Evolutionary conservation across 2,113 vertebrate species (phyloP), one percentile per base, ranked within the genome.

Genomic region (Dipodomys stephensi): DNA sequence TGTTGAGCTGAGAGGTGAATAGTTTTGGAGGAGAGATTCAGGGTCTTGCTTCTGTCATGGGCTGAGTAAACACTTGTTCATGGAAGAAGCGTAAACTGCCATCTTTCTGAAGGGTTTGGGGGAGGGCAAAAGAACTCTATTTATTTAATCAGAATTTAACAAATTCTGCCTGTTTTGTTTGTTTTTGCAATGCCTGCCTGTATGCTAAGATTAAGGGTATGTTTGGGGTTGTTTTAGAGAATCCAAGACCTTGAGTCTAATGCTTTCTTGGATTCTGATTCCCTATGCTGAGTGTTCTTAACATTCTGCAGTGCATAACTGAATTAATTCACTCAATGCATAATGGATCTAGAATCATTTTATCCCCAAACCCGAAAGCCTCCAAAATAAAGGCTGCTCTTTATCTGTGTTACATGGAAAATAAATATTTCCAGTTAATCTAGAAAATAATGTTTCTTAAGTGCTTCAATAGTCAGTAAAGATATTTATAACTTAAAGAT

Each of bases 31-130:
- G 72, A 84, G 84, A 49, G 71, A 39, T 60, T 79, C 79, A 76
- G 28, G 65, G 90, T 83, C 79, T 88, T 20, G 16, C 68, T 92
- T 94, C 83, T 94, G 20, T 77, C 62, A 88, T 39, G 30, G 46
- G 57, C 44, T 68, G 16, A 57, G 32, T 73, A 1, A 87, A 92
- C 82, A 77, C 67, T 82, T 53, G 65, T 89, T 72, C 83, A 83
- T 32, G 60, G 83, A 53, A 91, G 32, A 89, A 90, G 60, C 16
- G 1, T 84, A 53, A 88, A 86, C 60, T 90, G 15, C 25, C 3
- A 3, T 57, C 90, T 80, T 49, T 80, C 81, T 94, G 53, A 89
- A 86, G 39, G 20, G 73, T 84, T 72, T 76, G 19, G 62, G 49
- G 62, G 27, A 10, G 39, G 39, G 39, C 5, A 39, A 39, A 39